Conservation (phyloP, 2,113 vertebrate genomes). For the Cervus canadensis region DNA sequence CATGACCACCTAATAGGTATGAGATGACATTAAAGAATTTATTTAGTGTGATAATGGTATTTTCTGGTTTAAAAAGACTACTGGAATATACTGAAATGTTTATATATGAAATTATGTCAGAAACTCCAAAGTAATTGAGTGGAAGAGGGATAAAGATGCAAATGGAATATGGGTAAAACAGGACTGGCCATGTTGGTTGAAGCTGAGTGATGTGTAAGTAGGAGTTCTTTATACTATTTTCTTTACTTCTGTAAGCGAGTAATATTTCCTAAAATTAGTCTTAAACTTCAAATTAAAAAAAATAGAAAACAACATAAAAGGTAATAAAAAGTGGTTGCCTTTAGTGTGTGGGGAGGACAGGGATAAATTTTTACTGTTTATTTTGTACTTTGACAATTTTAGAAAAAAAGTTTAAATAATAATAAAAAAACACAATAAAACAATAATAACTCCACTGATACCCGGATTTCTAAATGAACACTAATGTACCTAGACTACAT, state of each 20-base stretch:
- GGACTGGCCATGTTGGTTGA: neutral
- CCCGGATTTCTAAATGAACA: neutral
- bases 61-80: neutral
- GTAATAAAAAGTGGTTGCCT: neutral
- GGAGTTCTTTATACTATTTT: neutral
- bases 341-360: neutral
- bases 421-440: neutral
- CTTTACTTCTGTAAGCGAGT: neutral
- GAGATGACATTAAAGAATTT: neutral
- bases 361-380: neutral
- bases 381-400: constrained; percentile 2
- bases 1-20: neutral
- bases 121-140: neutral
- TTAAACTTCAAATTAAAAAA: neutral
- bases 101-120: neutral
- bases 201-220: neutral
- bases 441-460: neutral
- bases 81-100: neutral
- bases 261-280: neutral
- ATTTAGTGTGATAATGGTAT: neutral
- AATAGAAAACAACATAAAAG: neutral
- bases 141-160: neutral
- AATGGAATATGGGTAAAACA: neutral
- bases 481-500: neutral
- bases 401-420: neutral